phyloP scores from a whole-genome alignment of 2,797 vertebrate species.

The Arremon aurantiirostris region DNA sequence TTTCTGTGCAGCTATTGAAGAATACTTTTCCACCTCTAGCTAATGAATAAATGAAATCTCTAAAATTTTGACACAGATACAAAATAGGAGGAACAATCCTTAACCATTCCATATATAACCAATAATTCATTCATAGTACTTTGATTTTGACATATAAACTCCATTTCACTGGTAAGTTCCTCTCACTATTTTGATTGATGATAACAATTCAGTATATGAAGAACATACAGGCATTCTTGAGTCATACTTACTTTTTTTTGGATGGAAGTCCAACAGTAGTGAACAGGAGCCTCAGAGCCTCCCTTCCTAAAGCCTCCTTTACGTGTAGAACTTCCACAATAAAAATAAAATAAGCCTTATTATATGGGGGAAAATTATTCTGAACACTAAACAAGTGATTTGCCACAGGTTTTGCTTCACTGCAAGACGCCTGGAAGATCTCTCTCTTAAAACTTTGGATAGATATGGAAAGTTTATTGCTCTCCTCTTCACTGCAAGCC shows the following conservation, averaged over 20 bases:
- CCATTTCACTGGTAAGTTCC: not conserved
- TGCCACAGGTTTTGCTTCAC: not conserved
- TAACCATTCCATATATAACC: not conserved
- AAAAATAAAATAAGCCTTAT: not conserved
- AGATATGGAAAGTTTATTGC: not conserved
- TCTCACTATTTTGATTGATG: not conserved
- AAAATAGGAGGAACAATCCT: not conserved
- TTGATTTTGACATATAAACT: not conserved
- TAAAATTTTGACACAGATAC: not conserved
- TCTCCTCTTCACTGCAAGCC: not conserved
- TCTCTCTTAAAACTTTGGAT: not conserved
- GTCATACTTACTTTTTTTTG: not conserved
- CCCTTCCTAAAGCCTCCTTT: not conserved
- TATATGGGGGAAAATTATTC: fast-evolving
- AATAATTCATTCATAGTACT: not conserved
- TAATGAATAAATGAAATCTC: not conserved
- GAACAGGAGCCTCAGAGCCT: not conserved
- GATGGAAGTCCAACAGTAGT: not conserved
- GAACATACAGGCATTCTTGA: not conserved
- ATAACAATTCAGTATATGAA: not conserved
- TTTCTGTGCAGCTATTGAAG: not conserved
- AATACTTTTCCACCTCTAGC: not conserved
- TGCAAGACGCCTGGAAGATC: not conserved
- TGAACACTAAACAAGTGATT: not conserved
- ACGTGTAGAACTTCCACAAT: not conserved